phyloP scores from a whole-genome alignment of 2,797 vertebrate species.

The Gallinago stenura region DNA sequence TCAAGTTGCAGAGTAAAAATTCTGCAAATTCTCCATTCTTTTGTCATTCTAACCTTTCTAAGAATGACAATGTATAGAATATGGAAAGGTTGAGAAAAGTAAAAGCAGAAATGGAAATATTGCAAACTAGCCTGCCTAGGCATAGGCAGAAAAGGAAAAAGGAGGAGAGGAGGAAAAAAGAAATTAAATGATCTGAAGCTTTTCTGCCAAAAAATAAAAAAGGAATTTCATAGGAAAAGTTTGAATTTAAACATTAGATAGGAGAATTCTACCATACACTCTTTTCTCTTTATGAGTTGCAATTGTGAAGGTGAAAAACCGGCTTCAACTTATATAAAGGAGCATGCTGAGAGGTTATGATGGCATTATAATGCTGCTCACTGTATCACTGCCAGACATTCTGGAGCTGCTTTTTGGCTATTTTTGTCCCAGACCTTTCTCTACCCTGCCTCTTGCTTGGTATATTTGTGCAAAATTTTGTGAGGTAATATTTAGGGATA shows the following conservation, averaged over 20 bases:
- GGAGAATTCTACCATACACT: not conserved
- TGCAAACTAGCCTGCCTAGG: not conserved
- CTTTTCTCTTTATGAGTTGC: not conserved
- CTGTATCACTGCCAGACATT: not conserved
- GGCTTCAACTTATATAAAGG: not conserved
- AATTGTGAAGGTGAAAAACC: not conserved
- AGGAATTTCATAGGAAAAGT: not conserved
- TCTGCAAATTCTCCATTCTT: not conserved
- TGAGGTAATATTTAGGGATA: not conserved
- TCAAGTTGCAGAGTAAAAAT: not conserved
- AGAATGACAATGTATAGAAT: not conserved
- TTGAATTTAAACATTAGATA: not conserved
- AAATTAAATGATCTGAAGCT: not conserved
- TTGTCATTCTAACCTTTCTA: not conserved
- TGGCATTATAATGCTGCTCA: slow-evolving; percentile 1
- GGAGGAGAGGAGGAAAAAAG: not conserved
- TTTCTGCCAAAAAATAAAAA: not conserved
- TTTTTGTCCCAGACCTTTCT: slow-evolving; percentile 15
- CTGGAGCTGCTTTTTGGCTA: not conserved
- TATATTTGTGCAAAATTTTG: not conserved
- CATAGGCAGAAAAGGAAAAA: not conserved
- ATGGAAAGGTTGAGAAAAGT: not conserved
- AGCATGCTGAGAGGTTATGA: slow-evolving; percentile 1
- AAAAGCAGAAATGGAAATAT: not conserved
- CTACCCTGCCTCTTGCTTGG: not conserved